These are phyloP conservation scores for Fulmarus glacialis DNA, from an alignment of 2,113 vertebrate species.

Conservation along the genomic window DNA sequence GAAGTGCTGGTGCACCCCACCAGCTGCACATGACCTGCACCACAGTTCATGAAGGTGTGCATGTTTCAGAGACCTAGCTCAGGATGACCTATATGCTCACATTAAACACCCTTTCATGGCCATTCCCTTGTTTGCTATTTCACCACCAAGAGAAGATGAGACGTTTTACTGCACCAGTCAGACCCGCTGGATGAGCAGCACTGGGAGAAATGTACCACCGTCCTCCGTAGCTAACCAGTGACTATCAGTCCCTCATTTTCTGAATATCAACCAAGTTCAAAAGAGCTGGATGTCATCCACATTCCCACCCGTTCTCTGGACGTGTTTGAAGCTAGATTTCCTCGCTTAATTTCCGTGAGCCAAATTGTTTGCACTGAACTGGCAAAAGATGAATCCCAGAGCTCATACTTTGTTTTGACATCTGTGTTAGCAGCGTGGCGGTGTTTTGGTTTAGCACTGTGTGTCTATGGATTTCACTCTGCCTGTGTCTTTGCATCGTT, in stretches of 20 bases:
- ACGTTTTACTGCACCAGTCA: background rate
- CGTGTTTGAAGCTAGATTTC: background rate
- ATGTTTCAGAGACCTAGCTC: background rate
- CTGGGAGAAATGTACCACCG: background rate
- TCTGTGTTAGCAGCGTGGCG: background rate
- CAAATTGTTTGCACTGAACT: conserved; percentile 35
- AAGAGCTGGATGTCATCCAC: conserved; percentile 21
- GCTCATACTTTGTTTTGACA: conserved; percentile 39
- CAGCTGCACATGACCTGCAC: background rate
- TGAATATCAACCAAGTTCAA: background rate
- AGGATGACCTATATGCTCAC: background rate
- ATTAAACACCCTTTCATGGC: background rate
- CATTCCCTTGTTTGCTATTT: background rate
- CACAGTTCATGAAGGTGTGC: background rate
- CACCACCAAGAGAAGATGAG: background rate
- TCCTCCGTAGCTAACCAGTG: background rate
- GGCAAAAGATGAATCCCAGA: conserved; percentile 48
- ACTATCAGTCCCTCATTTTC: background rate
- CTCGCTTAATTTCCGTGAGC: conserved; percentile 3
- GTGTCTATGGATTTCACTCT: background rate
- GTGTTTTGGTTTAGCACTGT: background rate
- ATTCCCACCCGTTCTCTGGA: background rate
- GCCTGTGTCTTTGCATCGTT: background rate
- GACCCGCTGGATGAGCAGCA: background rate
- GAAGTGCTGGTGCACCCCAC: background rate